These are phyloP conservation scores for Metellina segmentata DNA, from an alignment of 2,888 invertebrate genomes.

Conservation along the genomic window DNA sequence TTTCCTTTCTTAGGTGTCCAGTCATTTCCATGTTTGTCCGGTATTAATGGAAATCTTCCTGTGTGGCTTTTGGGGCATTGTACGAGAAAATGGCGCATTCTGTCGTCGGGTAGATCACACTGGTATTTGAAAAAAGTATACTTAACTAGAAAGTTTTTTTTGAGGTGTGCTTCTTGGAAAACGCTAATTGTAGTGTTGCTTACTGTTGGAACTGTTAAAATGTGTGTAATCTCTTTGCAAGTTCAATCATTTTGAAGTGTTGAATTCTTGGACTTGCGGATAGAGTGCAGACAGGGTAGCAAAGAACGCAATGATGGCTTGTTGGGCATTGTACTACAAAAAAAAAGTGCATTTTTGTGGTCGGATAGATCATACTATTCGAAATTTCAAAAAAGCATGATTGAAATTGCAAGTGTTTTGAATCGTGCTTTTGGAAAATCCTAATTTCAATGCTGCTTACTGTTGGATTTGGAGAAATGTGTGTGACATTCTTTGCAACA, in stretches of 20 bases:
- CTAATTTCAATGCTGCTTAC: no score
- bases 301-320: no score
- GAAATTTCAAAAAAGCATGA: neutral
- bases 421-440: no score
- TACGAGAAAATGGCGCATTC: neutral
- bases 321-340: no score
- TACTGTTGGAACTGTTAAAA: no score
- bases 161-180: no score
- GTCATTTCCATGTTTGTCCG: neutral
- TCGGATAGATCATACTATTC: neutral
- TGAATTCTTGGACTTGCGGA: neutral
- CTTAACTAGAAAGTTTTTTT: no score
- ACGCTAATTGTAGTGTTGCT: no score
- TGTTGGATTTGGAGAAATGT: no score
- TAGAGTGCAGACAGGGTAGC: neutral
- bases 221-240: neutral
- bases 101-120: neutral
- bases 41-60: conserved; percentile 19
- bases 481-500: neutral
- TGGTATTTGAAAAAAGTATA: neutral
- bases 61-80: neutral
- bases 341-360: neutral
- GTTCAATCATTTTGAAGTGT: neutral
- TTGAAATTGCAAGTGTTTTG: no score
- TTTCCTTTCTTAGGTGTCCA: neutral